Evolutionary conservation across 2,113 vertebrate species (phyloP).

Genomic region (cat (Felis catus)): DNA sequence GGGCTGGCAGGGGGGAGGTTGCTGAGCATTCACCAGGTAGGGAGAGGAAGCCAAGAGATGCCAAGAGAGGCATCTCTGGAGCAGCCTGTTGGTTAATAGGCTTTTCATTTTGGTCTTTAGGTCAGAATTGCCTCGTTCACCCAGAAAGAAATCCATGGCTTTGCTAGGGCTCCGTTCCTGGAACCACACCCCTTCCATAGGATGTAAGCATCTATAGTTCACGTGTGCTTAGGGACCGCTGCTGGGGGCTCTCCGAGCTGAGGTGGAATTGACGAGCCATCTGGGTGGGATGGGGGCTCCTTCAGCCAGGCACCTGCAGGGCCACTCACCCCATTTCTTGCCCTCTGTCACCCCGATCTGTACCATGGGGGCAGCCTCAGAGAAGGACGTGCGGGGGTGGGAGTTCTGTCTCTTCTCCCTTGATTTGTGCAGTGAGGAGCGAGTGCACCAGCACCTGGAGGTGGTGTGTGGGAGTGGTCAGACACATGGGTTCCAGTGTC

Average conservation of each 20-base stretch:
- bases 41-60: not conserved
- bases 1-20: not conserved
- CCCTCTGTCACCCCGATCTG: not conserved
- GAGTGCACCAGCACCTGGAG: not conserved
- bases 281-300: not conserved
- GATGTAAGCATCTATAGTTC: fast-evolving
- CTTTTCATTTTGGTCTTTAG: not conserved
- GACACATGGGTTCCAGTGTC: not conserved
- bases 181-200: not conserved
- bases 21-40: not conserved
- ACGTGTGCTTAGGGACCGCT: not conserved
- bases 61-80: not conserved
- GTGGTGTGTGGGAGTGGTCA: no score
- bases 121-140: not conserved
- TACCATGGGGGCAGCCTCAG: not conserved
- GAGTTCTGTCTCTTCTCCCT: not conserved
- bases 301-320: not conserved
- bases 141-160: not conserved
- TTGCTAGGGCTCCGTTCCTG: not conserved
- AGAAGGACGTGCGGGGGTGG: not conserved
- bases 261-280: not conserved
- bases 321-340: not conserved
- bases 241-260: not conserved
- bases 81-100: not conserved
- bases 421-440: not conserved